Percentiles rank a stretch among this genome's conserved stretches.
Conservation (phyloP, 1,140 invertebrate genomes). For the Thaumetopoea pityocampa region DNA sequence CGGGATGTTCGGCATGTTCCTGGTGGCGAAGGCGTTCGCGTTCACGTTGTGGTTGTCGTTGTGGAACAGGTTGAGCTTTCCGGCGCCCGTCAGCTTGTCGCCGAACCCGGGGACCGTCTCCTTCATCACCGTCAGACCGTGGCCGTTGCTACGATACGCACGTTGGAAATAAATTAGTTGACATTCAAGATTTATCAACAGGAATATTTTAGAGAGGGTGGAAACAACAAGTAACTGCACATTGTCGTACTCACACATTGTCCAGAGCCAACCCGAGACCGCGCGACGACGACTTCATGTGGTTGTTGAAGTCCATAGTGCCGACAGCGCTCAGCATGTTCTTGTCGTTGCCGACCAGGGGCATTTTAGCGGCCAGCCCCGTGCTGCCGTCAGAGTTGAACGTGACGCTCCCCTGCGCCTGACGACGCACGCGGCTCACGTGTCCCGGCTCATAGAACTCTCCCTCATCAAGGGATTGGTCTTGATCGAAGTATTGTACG, state of each 20-base stretch:
- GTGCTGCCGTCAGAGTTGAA: constrained; percentile 13
- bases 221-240: not conserved
- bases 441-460: not conserved
- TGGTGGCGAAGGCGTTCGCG: constrained; percentile 41
- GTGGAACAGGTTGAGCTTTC: constrained; percentile 31
- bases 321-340: constrained; percentile 15
- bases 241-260: constrained; percentile 15
- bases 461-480: too few species aligned
- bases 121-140: constrained; percentile 24
- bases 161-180: constrained; percentile 3
- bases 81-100: constrained; percentile 32
- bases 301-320: not conserved
- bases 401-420: not conserved
- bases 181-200: not conserved
- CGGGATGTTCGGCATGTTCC: constrained; percentile 32
- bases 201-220: not conserved
- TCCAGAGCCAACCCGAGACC: constrained; percentile 7
- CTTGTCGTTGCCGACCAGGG: constrained; percentile 10
- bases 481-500: too few species aligned
- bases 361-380: constrained; percentile 1
- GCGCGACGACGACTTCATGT: not conserved
- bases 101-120: constrained; percentile 31
- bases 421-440: not conserved
- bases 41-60: constrained; percentile 35
- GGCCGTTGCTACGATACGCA: constrained; percentile 22